Evolutionary conservation across 2,113 vertebrate genomes (phyloP).

Genomic region (Hippocampus comes): DNA sequence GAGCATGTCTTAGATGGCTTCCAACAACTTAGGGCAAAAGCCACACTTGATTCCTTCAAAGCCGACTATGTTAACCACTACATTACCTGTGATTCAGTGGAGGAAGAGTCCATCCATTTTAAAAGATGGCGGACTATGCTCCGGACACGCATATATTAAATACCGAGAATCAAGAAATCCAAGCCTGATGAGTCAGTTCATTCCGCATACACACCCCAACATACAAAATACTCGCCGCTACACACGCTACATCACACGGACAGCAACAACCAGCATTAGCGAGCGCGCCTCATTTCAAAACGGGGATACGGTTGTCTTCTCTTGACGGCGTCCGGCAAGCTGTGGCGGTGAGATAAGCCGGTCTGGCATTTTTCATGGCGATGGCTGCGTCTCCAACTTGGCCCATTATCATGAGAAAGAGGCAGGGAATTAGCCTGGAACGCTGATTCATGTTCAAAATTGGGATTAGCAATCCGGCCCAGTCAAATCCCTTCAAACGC

Average conservation of each 20-base stretch:
- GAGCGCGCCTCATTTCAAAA: not conserved
- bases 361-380: slow-evolving; percentile 78
- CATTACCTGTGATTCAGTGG: too few species aligned
- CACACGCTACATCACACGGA: not conserved
- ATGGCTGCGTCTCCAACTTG: slow-evolving; percentile 67
- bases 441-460: slow-evolving; percentile 92
- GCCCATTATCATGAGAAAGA: slow-evolving; percentile 91
- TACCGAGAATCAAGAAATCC: slow-evolving; percentile 17
- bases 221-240: not conserved
- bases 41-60: too few species aligned
- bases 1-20: too few species aligned
- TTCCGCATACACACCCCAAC: not conserved
- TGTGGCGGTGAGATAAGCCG: slow-evolving; percentile 88
- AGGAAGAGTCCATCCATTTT: too few species aligned
- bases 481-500: slow-evolving; percentile 95
- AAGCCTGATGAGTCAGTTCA: not conserved
- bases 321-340: slow-evolving; percentile 57
- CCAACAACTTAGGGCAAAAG: too few species aligned
- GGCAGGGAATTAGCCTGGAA: slow-evolving; percentile 74
- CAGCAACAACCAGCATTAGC: not conserved
- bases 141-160: not conserved
- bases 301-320: not conserved
- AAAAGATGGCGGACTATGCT: not conserved
- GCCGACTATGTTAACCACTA: too few species aligned
- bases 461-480: slow-evolving; percentile 88